Evolutionary conservation across 2,113 vertebrate genomes (phyloP).

Genomic region (Callocephalon fimbriatum): DNA sequence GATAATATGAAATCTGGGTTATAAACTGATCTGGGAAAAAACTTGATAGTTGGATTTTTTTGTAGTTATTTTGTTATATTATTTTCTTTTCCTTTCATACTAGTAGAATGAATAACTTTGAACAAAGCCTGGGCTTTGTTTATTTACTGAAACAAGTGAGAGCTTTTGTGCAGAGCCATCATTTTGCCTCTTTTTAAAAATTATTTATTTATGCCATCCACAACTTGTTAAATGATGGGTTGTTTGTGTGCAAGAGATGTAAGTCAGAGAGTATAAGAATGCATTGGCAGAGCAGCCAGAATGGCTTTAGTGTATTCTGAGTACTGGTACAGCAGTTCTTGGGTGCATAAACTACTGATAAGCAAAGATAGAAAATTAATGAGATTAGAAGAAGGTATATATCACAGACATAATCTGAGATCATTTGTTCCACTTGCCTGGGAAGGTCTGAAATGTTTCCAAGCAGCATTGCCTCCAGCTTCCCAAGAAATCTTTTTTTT

Average conservation of each 20-base stretch:
- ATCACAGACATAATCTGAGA: not conserved
- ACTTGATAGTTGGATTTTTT: not conserved
- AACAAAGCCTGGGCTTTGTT: not conserved
- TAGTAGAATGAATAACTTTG: not conserved
- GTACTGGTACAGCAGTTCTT: not conserved
- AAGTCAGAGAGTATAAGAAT: not conserved
- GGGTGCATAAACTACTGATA: not conserved
- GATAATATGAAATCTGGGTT: not conserved
- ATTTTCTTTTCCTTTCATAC: constrained; percentile 8
- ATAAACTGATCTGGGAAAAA: not conserved
- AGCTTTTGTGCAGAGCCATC: not conserved
- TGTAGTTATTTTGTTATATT: not conserved
- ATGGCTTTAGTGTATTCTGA: not conserved
- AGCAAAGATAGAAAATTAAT: not conserved
- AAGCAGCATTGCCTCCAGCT: not conserved
- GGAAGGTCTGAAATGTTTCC: not conserved
- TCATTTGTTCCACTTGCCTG: not conserved
- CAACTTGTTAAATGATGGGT: not conserved
- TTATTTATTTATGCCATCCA: not conserved
- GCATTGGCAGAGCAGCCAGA: not conserved
- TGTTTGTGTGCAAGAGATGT: not conserved
- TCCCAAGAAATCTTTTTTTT: not conserved
- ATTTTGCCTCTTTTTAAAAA: not conserved
- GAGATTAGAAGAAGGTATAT: not conserved
- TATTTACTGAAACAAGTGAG: not conserved